Base-by-base conservation (phyloP, 2,113 vertebrate genomes). In the Ranitomeya variabilis region DNA sequence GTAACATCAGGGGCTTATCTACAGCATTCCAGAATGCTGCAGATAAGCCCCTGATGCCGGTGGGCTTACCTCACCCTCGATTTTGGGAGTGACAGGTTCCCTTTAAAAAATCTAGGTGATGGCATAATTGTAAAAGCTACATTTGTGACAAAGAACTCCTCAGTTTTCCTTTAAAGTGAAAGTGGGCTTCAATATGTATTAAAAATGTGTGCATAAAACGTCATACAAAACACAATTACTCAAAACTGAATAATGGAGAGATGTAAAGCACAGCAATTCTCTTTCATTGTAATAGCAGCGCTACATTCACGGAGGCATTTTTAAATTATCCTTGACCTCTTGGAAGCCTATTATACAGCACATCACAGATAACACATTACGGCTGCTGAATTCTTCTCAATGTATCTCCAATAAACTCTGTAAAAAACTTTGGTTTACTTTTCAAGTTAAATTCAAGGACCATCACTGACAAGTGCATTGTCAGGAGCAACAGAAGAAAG, bases 361-460 rank as follows among this genome's bases (percentile, higher is more conserved):
- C 76, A 69, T 80, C 62, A 80, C 86, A 67, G 76, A 87, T 80
- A 80, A 87, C n/a, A 71, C 62, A 87, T 80, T 80, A 52, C 77
- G 80, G 86, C 76, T 55, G 62, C 86, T 66, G 31, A 66, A 79
- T 14, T 31, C 52, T 78, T 80, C 76, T 87, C 45, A n/a, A 69
- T 26, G 31, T 55, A 80, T 54, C 59, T 67, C 51, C 74, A 52
- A 78, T 55, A 80, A 45, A 57, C 60, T 78, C 51, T 69, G 51
- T 31, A 66, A 13, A 69, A 80, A 26, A 87, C 62, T 80, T 66
- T 16, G 23, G 77, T 69, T 87, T 57, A 80, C 86, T 69, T 87
- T 80, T 80, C 62, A 87, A 80, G 76, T 80, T 69, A 87, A 54
- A 80, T 80, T 80, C 86, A 87, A 80, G 77, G 86, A 80, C 86